Conservation (phyloP, 2,113 vertebrate species). For the Scalopus aquaticus region DNA sequence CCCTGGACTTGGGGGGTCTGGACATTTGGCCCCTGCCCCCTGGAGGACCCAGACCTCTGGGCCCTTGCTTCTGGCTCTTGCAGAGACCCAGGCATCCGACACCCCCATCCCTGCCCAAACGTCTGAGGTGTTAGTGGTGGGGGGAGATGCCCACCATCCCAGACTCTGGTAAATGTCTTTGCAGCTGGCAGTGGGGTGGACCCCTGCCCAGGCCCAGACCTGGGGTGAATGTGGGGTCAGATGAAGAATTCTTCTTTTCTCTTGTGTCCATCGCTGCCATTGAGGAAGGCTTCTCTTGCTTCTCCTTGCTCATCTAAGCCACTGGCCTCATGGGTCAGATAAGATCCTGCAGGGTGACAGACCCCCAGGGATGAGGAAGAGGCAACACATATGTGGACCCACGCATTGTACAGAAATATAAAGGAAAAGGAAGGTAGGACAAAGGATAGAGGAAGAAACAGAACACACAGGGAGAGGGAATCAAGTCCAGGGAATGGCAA, state of each 20-base stretch:
- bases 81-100: conserved; percentile 48
- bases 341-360: conserved; percentile 87
- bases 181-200: conserved; percentile 70
- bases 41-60: conserved; percentile 55
- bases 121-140: conserved; percentile 78
- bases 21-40: conserved; percentile 53
- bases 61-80: conserved; percentile 58
- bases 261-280: conserved; percentile 93
- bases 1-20: conserved; percentile 57
- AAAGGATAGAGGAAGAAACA: not conserved
- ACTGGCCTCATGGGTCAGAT: conserved; percentile 95
- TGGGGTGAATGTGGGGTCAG: conserved; percentile 82
- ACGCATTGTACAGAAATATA: not conserved
- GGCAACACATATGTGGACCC: conserved; percentile 36
- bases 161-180: conserved; percentile 76
- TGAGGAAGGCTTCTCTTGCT: conserved; percentile 95
- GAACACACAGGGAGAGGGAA: not conserved
- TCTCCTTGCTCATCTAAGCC: conserved; percentile 95
- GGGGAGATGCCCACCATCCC: conserved; percentile 68
- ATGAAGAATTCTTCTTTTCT: conserved; percentile 97
- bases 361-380: not conserved
- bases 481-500: conserved; percentile 20
- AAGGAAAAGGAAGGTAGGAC: not conserved
- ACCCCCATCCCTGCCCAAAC: conserved; percentile 72
- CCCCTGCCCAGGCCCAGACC: conserved; percentile 49